Percentiles rank a stretch among this genome's conserved stretches.
phyloP scores from a whole-genome alignment of 1,140 invertebrate genomes.

The Aphelenchoides fujianensis region DNA sequence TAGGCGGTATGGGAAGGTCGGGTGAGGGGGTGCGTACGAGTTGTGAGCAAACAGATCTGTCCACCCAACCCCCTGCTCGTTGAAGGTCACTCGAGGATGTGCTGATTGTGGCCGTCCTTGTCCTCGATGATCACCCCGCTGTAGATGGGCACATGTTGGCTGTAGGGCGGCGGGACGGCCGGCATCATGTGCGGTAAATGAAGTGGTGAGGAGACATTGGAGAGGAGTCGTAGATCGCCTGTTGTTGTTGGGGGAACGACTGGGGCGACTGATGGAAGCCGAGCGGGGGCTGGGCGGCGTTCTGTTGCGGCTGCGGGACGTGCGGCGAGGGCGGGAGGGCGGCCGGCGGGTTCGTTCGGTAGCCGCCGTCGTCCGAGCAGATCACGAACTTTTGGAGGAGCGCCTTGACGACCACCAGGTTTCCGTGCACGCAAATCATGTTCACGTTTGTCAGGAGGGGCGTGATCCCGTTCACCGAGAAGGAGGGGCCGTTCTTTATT shows the following conservation, averaged over 20 bases:
- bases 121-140: background rate
- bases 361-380: background rate
- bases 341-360: no score
- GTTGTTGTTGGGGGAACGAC: background rate
- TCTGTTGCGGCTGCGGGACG: background rate
- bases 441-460: background rate
- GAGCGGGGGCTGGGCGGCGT: background rate
- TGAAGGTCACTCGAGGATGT: no score
- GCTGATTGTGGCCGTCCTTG: conserved; percentile 9
- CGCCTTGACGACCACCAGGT: background rate
- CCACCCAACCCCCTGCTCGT: no score
- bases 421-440: conserved; percentile 14
- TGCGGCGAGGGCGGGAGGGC: no score
- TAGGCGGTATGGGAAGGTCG: no score
- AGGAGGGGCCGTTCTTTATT: conserved; percentile 3
- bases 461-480: background rate
- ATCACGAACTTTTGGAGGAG: background rate
- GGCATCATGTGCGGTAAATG: no score
- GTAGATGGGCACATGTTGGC: background rate
- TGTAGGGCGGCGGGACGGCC: conserved; percentile 11
- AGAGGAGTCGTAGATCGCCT: no score
- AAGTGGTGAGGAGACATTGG: background rate
- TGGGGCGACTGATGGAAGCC: background rate
- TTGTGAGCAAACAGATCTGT: no score
- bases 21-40: no score